Evolutionary conservation across 2,888 invertebrate species (phyloP).

Genomic region (Zygogramma bicolorata): DNA sequence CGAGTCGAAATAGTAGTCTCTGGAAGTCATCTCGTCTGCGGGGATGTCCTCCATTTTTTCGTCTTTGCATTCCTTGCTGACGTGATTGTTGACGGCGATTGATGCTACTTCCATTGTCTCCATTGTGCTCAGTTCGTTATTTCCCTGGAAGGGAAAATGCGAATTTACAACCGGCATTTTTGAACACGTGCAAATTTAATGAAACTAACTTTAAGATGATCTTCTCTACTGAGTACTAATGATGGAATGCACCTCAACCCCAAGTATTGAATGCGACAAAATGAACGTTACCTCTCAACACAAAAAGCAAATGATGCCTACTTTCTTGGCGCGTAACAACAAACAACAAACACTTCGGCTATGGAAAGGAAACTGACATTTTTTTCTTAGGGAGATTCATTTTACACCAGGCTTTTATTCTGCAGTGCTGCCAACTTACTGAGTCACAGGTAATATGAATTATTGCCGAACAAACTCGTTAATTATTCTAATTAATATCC

Average conservation of each 20-base stretch:
- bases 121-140: conserved; percentile 41
- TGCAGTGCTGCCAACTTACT: not conserved
- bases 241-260: conserved; percentile 6
- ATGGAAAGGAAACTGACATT: conserved; percentile 14
- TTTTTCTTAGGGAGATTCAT: not conserved
- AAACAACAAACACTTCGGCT: conserved; percentile 23
- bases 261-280: conserved; percentile 17
- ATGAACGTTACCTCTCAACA: conserved; percentile 29
- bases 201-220: conserved; percentile 18
- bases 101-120: conserved; percentile 70
- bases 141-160: conserved; percentile 39
- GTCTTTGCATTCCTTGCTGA: conserved; percentile 50
- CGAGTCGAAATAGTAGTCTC: conserved; percentile 99
- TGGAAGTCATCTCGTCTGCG: conserved; percentile 97
- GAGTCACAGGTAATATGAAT: no score
- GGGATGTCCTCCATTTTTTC: conserved; percentile 70
- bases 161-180: conserved; percentile 42
- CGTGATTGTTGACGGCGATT: conserved; percentile 58
- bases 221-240: not conserved
- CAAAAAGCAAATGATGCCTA: conserved; percentile 9
- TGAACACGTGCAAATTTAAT: conserved; percentile 40
- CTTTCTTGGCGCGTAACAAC: conserved; percentile 40
- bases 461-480: not conserved
- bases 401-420: not conserved
- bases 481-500: not conserved